These are phyloP conservation scores for Ophiodon elongatus DNA, from an alignment of 2,113 vertebrate genomes.

Conservation along the genomic window DNA sequence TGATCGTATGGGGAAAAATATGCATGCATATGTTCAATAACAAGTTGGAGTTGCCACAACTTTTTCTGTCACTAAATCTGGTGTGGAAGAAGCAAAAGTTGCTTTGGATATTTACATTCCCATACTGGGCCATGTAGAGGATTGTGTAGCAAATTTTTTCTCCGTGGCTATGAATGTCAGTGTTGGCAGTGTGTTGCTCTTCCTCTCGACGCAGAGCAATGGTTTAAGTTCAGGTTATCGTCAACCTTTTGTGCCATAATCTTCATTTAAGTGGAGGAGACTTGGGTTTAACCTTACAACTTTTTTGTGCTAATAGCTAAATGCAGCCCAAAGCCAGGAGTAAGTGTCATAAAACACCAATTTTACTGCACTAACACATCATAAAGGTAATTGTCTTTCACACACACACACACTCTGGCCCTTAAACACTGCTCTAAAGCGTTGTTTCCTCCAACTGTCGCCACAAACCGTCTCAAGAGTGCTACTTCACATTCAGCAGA, in stretches of 20 bases:
- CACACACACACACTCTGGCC: slow-evolving; percentile 22
- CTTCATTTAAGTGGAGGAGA: slow-evolving; percentile 40
- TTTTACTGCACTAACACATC: slow-evolving; percentile 72
- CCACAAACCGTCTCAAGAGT: slow-evolving; percentile 48
- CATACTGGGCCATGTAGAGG: slow-evolving; percentile 37
- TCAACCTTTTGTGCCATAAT: slow-evolving; percentile 48
- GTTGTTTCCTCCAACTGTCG: slow-evolving; percentile 28
- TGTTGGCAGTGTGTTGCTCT: slow-evolving; percentile 9
- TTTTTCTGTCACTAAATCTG: slow-evolving; percentile 13
- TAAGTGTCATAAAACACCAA: slow-evolving; percentile 55
- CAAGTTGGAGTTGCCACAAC: background rate
- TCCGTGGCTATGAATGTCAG: slow-evolving; percentile 20
- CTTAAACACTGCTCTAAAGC: slow-evolving; percentile 42
- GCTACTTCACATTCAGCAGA: slow-evolving; percentile 42
- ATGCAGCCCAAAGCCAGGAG: slow-evolving; percentile 50
- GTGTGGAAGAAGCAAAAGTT: background rate
- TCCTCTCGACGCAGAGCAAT: slow-evolving; percentile 30
- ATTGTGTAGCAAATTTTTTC: slow-evolving; percentile 20
- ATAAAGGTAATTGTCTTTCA: slow-evolving; percentile 67
- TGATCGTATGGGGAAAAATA: background rate
- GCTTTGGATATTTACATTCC: slow-evolving; percentile 16
- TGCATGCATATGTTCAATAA: background rate
- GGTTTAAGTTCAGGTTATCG: slow-evolving; percentile 44
- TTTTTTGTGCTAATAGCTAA: slow-evolving; percentile 51
- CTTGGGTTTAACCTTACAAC: slow-evolving; percentile 55